A percentile compares a stretch with the other conserved stretches of the same genome.
phyloP scores from a whole-genome alignment of 2,797 vertebrate species.

The Crax fasciolata region DNA sequence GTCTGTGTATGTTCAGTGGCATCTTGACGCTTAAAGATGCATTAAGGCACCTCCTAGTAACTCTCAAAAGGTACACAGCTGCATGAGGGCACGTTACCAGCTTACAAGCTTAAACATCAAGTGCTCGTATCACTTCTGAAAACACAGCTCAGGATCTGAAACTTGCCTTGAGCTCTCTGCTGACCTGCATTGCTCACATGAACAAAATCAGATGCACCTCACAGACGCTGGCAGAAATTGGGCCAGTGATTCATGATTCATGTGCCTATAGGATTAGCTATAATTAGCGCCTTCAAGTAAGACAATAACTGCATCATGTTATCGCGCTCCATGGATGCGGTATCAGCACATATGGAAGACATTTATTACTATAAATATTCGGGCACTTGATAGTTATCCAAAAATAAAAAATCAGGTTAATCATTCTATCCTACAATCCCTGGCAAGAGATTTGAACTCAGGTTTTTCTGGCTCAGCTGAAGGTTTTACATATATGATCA shows the following conservation, averaged over 20 bases:
- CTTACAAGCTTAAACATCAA: conserved; percentile 4
- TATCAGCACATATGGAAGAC: conserved; percentile 79
- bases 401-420: conserved; percentile 79
- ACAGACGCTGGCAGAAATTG: conserved; percentile 53
- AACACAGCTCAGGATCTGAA: conserved; percentile 11
- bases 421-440: conserved; percentile 77
- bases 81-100: neutral
- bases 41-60: neutral
- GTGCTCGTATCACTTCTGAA: neutral
- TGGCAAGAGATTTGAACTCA: conserved; percentile 77
- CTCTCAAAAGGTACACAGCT: neutral
- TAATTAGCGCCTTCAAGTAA: conserved; percentile 40
- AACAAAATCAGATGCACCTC: conserved; percentile 34
- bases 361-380: conserved; percentile 79
- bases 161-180: conserved; percentile 55
- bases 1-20: neutral
- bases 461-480: conserved; percentile 72
- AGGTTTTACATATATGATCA: conserved; percentile 61
- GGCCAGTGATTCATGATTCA: conserved; percentile 48
- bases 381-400: conserved; percentile 76
- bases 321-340: conserved; percentile 49
- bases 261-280: conserved; percentile 59
- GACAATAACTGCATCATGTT: conserved; percentile 50
- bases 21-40: neutral
- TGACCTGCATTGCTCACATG: conserved; percentile 49